These are phyloP conservation scores for Zygothrica quintamaculata DNA, from an alignment of 2,888 invertebrate species.

Conservation along the genomic window DNA sequence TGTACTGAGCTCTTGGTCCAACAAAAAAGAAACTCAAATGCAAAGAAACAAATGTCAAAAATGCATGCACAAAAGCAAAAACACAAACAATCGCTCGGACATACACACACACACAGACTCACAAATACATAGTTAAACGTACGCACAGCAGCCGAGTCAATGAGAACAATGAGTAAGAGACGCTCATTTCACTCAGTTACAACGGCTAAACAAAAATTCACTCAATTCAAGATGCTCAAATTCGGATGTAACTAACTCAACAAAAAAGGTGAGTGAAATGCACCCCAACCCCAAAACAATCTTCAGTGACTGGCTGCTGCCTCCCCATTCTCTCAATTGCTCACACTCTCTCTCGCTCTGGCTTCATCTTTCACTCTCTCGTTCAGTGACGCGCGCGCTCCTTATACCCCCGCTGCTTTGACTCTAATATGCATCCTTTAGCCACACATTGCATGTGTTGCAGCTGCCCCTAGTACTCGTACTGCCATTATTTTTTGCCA, in stretches of 20 bases:
- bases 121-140: constrained; percentile 25
- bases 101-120: constrained; percentile 45
- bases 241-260: constrained; percentile 50
- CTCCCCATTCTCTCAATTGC: constrained; percentile 48
- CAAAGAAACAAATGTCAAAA: constrained; percentile 72
- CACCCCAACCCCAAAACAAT: constrained; percentile 63
- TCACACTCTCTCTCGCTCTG: constrained; percentile 19
- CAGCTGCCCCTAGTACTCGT: constrained; percentile 50
- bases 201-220: constrained; percentile 46
- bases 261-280: constrained; percentile 41
- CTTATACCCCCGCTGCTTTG: constrained; percentile 26
- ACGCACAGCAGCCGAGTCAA: constrained; percentile 40
- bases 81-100: constrained; percentile 29
- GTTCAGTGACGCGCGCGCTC: constrained; percentile 18
- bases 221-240: constrained; percentile 43
- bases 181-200: constrained; percentile 38
- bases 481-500: constrained; percentile 45
- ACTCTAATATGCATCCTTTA: constrained; percentile 66
- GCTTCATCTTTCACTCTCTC: constrained; percentile 23
- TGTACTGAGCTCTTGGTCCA: constrained; percentile 51
- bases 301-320: constrained; percentile 43
- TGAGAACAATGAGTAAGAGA: constrained; percentile 22
- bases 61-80: constrained; percentile 60
- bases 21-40: constrained; percentile 68
- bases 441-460: constrained; percentile 59